Base-by-base conservation (phyloP, 2,888 invertebrate species). In the Eristalis intricaria region DNA sequence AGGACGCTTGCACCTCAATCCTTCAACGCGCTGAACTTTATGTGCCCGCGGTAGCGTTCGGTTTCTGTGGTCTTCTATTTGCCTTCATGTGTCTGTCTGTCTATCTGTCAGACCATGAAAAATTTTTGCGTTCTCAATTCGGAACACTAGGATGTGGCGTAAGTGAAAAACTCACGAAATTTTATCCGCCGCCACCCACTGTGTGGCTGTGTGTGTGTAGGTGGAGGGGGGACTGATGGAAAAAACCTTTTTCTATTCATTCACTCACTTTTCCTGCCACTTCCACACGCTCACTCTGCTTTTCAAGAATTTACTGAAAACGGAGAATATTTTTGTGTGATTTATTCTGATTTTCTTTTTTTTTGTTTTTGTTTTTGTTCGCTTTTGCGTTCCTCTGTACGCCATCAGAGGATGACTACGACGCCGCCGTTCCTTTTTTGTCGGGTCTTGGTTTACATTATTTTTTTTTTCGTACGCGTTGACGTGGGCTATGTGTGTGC, bases 191-290 rank as follows among this genome's bases (percentile, higher is more conserved):
- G 35, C 32, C 64, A 11, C 11, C 64, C 19, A 43, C 43, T n/a
- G 50, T 8, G 50, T 50, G 50, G 8, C 19, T 50, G 50, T 50
- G n/a, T 50, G 50, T 50, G 43, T n/a, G 43, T 15, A 1, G 43
- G 32, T 8, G 32, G 32, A 5, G 32, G 4, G 32, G 32, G 32
- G 40, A 13, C 5, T 43, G 43, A 50, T 50, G 43, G 43, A 50
- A 50, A 29, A 38, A 50, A 50, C 40, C 64, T 83, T 75, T 82
- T 79, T 84, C 86, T 87, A 84, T 87, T 87, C 84, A 79, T 70
- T 68, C 83, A 83, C 60, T 60, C 78, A 83, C 83, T 83, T 86
- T 83, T 74, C 63, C 77, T 80, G 58, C 66, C 69, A 75, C 80
- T 75, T 69, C 70, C 75, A 29, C 56, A 60, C 58, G 22, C 43